phyloP scores from a whole-genome alignment of 2,113 vertebrate species.

The Martes martes region DNA sequence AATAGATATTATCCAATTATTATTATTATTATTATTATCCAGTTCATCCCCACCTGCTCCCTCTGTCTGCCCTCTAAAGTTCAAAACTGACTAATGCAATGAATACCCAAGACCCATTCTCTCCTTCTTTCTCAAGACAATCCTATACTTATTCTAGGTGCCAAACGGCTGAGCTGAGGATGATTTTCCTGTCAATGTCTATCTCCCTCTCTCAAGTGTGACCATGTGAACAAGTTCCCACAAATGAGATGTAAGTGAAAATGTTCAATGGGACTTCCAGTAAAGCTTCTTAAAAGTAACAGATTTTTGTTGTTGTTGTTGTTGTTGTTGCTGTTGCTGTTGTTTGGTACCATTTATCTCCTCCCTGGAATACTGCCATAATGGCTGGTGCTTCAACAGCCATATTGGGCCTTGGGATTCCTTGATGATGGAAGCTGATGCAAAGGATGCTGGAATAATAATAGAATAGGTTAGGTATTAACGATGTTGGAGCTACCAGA shows the following conservation, averaged over 20 bases:
- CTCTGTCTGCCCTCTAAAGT: no score
- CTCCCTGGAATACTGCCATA: not conserved
- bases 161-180: not conserved
- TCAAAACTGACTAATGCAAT: no score
- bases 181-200: not conserved
- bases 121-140: not conserved
- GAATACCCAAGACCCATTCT: not conserved
- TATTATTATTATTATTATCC: no score
- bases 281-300: not conserved
- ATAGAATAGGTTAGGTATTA: rapidly evolving
- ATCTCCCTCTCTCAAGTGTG: rapidly evolving
- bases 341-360: not conserved
- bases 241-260: not conserved
- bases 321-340: not conserved
- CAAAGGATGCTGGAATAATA: not conserved
- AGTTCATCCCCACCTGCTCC: no score
- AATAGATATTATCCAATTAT: no score
- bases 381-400: not conserved
- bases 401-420: not conserved
- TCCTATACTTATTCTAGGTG: not conserved
- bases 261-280: not conserved
- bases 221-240: not conserved
- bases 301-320: not conserved
- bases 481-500: rapidly evolving
- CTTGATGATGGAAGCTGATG: not conserved